Evolutionary conservation across 2,888 invertebrate genomes (phyloP).

Genomic region (Leptinotarsa juncta): DNA sequence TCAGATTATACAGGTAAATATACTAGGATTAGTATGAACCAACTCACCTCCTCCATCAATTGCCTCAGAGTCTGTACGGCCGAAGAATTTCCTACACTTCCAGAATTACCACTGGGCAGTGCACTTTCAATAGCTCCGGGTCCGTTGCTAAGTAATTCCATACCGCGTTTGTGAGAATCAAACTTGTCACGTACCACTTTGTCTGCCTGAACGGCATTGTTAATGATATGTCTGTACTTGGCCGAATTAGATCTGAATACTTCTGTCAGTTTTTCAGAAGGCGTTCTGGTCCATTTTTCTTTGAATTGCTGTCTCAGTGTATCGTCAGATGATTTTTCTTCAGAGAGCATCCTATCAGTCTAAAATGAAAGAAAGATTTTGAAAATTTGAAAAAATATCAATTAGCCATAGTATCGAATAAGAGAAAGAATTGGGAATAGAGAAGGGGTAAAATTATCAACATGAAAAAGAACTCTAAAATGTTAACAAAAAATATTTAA

Average conservation of each 20-base stretch:
- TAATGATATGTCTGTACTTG: conserved; percentile 93
- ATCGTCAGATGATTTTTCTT: conserved; percentile 92
- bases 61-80: conserved; percentile 76
- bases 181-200: conserved; percentile 89
- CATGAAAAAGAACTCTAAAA: background rate
- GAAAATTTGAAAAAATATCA: too few species aligned
- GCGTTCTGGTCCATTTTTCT: conserved; percentile 91
- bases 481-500: background rate
- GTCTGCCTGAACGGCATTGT: conserved; percentile 87
- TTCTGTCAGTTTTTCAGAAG: conserved; percentile 88
- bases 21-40: too few species aligned
- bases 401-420: background rate
- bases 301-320: conserved; percentile 91
- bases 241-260: conserved; percentile 89
- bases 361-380: conserved; percentile 55
- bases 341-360: conserved; percentile 85
- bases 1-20: too few species aligned
- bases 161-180: conserved; percentile 79
- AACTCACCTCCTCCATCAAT: conserved; percentile 80
- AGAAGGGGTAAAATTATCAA: background rate
- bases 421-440: background rate
- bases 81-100: conserved; percentile 68
- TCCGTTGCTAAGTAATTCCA: conserved; percentile 84
- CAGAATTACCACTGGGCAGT: conserved; percentile 74
- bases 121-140: conserved; percentile 76